phyloP scores from a whole-genome alignment of 2,113 vertebrate species.

The Pygoscelis antarcticus region DNA sequence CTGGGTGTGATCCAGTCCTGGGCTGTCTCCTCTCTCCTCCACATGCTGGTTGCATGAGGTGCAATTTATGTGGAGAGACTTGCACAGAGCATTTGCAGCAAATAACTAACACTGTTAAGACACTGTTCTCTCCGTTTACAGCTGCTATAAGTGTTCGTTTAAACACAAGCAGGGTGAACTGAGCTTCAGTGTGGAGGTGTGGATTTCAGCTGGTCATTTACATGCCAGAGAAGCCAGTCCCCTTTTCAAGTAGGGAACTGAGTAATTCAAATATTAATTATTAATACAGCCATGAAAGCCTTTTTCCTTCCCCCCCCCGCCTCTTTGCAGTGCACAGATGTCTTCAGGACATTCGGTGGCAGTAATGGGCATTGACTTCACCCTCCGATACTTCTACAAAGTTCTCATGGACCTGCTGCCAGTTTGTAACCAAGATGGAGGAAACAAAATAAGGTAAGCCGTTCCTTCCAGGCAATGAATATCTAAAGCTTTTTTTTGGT shows the following conservation, averaged over 20 bases:
- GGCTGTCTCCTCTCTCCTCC: neutral
- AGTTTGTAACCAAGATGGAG: slow-evolving; percentile 95
- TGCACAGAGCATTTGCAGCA: neutral
- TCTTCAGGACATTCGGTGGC: slow-evolving; percentile 91
- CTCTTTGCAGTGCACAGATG: slow-evolving; percentile 78
- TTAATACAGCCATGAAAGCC: neutral
- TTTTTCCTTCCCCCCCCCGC: neutral
- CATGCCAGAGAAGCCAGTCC: neutral
- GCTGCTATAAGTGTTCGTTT: neutral
- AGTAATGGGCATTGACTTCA: slow-evolving; percentile 98
- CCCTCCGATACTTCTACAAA: slow-evolving; percentile 96
- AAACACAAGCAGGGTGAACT: neutral
- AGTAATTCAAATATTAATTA: neutral
- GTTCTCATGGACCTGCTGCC: slow-evolving; percentile 94
- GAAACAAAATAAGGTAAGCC: slow-evolving; percentile 92
- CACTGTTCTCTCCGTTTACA: fast-evolving
- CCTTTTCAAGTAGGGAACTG: neutral
- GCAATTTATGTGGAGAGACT: neutral
- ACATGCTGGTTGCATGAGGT: fast-evolving
- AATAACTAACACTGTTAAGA: neutral
- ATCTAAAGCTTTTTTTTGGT: fast-evolving
- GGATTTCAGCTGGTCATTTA: neutral
- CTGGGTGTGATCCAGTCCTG: neutral
- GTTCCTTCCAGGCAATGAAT: neutral
- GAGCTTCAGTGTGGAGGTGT: neutral